These are phyloP conservation scores for Ellobium chinense DNA, from an alignment of 2,888 invertebrate species.

Conservation along the genomic window DNA sequence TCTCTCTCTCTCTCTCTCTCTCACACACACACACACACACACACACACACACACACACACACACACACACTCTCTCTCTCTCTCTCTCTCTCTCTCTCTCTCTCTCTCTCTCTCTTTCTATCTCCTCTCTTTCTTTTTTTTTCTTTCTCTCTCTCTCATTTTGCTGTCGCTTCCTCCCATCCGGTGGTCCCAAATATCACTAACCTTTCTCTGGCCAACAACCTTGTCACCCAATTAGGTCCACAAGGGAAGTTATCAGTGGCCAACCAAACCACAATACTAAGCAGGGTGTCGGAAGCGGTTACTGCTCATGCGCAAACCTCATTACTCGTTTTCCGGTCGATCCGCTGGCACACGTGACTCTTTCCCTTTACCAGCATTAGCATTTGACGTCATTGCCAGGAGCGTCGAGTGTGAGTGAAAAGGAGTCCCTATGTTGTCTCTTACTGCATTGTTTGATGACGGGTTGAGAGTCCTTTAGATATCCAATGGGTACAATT, in stretches of 20 bases:
- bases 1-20: neutral
- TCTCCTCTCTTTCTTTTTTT: neutral
- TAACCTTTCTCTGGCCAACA: neutral
- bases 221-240: slow-evolving; percentile 10
- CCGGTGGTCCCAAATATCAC: neutral
- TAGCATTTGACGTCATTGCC: too few species aligned
- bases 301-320: slow-evolving; percentile 23
- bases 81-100: neutral
- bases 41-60: neutral
- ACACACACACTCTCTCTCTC: neutral
- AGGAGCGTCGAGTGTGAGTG: too few species aligned
- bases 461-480: too few species aligned
- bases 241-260: neutral
- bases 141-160: neutral
- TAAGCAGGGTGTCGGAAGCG: slow-evolving; percentile 4
- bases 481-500: too few species aligned
- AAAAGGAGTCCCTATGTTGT: too few species aligned
- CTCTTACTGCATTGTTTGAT: too few species aligned
- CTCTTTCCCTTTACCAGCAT: too few species aligned
- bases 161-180: neutral
- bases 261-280: neutral
- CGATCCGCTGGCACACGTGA: slow-evolving; percentile 6
- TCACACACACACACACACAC: neutral
- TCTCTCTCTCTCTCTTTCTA: neutral
- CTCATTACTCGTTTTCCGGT: slow-evolving; percentile 3